phyloP scores from a whole-genome alignment of 2,113 vertebrate genomes.

The Erinaceus europaeus region DNA sequence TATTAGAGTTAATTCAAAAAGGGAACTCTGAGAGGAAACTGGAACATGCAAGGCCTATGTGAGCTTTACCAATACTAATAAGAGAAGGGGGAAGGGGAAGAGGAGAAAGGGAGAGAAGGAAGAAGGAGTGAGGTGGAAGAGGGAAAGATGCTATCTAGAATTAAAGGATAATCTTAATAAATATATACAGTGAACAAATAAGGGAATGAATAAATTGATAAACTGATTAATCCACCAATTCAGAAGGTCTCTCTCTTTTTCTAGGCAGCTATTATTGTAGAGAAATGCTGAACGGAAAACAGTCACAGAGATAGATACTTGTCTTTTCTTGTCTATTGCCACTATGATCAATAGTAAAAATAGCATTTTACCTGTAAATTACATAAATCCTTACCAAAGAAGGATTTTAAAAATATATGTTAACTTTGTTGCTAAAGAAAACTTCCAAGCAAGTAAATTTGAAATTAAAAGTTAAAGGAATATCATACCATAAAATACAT shows the following conservation, averaged over 20 bases:
- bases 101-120: neutral
- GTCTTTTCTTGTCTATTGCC: neutral
- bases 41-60: neutral
- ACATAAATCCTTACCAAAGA: too few relatives aligned
- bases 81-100: neutral
- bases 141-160: too few relatives aligned
- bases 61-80: neutral
- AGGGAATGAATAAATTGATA: neutral
- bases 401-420: too few relatives aligned
- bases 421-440: constrained; percentile 13
- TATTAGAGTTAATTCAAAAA: neutral
- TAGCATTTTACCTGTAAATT: too few relatives aligned
- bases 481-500: neutral
- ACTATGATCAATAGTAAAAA: neutral
- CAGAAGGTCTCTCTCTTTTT: neutral
- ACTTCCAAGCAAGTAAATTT: neutral
- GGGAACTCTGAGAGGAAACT: neutral
- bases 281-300: neutral
- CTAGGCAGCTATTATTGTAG: neutral
- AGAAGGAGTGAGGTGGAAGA: neutral
- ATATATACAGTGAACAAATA: neutral
- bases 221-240: neutral
- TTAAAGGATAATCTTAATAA: neutral
- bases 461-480: neutral
- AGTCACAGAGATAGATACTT: neutral